These are phyloP conservation scores for Thumatha senex DNA, from an alignment of 2,888 invertebrate genomes.

Conservation along the genomic window DNA sequence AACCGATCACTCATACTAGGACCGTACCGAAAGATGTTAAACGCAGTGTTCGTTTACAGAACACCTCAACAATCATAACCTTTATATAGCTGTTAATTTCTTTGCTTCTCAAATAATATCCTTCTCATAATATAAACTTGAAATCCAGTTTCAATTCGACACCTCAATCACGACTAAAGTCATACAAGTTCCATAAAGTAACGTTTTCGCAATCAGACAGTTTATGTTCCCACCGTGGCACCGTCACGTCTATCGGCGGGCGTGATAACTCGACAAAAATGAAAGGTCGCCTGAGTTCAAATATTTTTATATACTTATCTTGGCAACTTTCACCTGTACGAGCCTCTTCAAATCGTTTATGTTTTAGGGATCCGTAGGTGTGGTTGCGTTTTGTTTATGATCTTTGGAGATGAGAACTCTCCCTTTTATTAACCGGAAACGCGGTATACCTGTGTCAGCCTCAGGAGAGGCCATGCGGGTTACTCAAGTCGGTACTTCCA, in stretches of 20 bases:
- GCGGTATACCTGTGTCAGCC: too few relatives aligned
- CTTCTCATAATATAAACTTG: not conserved
- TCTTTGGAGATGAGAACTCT: too few relatives aligned
- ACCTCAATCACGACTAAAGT: conserved; percentile 7
- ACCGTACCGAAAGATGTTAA: too few relatives aligned
- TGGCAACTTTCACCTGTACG: conserved; percentile 63
- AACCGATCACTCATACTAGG: too few relatives aligned
- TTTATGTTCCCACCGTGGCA: conserved; percentile 14
- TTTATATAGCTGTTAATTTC: not conserved
- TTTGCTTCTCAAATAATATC: not conserved
- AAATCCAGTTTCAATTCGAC: conserved; percentile 1
- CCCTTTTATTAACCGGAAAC: too few relatives aligned
- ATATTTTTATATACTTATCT: conserved; percentile 43
- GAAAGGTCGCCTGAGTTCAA: conserved; percentile 64
- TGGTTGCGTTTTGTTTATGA: not conserved
- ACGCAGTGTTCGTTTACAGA: too few relatives aligned
- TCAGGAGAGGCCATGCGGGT: too few relatives aligned
- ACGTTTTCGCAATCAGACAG: conserved; percentile 7
- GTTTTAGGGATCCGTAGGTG: conserved; percentile 15
- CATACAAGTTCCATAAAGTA: not conserved
- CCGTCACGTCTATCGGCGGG: conserved; percentile 17
- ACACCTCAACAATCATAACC: not conserved
- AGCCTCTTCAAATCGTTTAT: conserved; percentile 3
- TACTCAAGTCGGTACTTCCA: too few relatives aligned
- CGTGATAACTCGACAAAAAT: conserved; percentile 41